Conservation (phyloP, 37 sponge, comb jelly and placozoan genomes). For the Agelas oroides region DNA sequence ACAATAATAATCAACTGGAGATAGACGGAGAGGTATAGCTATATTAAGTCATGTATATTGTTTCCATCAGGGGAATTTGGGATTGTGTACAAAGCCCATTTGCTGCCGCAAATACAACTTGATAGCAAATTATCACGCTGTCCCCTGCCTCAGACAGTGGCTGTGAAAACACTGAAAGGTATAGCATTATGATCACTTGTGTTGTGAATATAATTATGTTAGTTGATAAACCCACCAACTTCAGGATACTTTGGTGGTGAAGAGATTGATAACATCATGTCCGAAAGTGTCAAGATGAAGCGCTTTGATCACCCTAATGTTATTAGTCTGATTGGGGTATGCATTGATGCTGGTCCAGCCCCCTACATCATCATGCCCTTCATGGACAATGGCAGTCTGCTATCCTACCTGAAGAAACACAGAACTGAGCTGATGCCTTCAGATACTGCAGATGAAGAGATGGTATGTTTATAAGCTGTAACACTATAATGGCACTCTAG, state of each 20-base stretch:
- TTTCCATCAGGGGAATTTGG: conserved; percentile 14
- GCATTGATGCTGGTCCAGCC: conserved; percentile 22
- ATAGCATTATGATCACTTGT: background rate
- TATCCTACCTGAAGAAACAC: conserved; percentile 3
- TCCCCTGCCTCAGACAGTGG: background rate
- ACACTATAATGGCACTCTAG: too few relatives aligned
- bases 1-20: too few relatives aligned
- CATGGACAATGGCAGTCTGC: conserved; percentile 10
- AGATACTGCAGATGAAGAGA: background rate
- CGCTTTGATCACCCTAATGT: conserved; percentile 22
- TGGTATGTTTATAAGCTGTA: too few relatives aligned
- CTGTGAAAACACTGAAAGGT: conserved; percentile 48
- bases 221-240: too few relatives aligned
- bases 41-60: too few relatives aligned
- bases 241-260: too few relatives aligned
- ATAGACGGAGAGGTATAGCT: too few relatives aligned
- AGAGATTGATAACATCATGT: too few relatives aligned
- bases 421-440: background rate
- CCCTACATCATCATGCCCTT: conserved; percentile 15
- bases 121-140: too few relatives aligned
- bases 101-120: too few relatives aligned
- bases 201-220: background rate
- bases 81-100: conserved; percentile 10
- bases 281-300: conserved; percentile 31
- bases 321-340: conserved; percentile 25